phyloP scores from a whole-genome alignment of 1,140 invertebrate species.

The Campodea augens region DNA sequence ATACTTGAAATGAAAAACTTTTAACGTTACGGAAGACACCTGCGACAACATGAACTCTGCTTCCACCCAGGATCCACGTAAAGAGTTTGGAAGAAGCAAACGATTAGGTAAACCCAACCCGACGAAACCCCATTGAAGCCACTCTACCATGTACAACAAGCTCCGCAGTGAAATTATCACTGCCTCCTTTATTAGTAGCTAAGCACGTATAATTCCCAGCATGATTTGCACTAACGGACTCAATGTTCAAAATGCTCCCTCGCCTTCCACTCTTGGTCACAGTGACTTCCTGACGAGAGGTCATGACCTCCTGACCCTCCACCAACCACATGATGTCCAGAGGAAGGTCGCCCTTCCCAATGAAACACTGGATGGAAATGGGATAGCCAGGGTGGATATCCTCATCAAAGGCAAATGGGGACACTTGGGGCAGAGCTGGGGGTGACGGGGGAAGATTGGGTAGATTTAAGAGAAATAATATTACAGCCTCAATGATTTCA shows the following conservation, averaged over 20 bases:
- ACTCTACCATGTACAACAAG: slow-evolving; percentile 21
- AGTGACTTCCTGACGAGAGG: not conserved
- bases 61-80: too few relatives aligned
- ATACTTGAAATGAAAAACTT: too few relatives aligned
- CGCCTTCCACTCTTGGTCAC: not conserved
- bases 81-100: too few relatives aligned
- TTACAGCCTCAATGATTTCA: too few relatives aligned
- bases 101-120: too few relatives aligned
- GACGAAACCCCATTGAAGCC: too few relatives aligned
- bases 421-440: slow-evolving; percentile 32
- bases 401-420: not conserved
- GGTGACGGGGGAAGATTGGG: too few relatives aligned
- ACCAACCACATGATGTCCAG: not conserved
- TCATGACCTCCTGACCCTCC: not conserved
- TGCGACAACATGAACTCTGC: too few relatives aligned
- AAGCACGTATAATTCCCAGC: slow-evolving; percentile 57
- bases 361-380: not conserved
- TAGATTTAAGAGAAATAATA: too few relatives aligned
- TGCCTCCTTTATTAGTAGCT: slow-evolving; percentile 51
- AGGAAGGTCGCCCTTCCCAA: not conserved
- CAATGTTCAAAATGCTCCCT: slow-evolving; percentile 40
- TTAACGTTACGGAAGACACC: too few relatives aligned
- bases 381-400: not conserved
- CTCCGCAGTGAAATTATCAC: slow-evolving; percentile 39
- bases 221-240: slow-evolving; percentile 46